A percentile compares a stretch with the other conserved stretches of the same genome.
Evolutionary conservation across 2,888 invertebrate genomes (phyloP).

Genomic region (Megaustenia siamemsis): DNA sequence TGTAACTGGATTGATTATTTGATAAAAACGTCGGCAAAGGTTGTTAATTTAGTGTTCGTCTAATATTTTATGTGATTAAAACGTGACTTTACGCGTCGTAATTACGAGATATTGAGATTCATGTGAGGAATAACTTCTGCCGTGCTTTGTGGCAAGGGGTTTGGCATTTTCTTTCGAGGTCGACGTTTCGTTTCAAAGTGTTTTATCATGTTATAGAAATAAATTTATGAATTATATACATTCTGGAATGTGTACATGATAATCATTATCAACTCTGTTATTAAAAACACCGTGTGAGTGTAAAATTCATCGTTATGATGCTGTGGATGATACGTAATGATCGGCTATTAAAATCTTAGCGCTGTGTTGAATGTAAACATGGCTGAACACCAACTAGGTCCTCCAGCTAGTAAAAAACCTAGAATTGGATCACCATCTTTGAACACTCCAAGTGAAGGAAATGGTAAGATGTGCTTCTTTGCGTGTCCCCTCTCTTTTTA

Average conservation of each 20-base stretch:
- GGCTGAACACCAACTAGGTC: conserved; percentile 96
- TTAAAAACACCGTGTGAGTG: conserved; percentile 13
- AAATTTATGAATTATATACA: conserved; percentile 30
- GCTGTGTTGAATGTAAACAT: conserved; percentile 81
- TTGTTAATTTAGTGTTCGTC: conserved; percentile 50
- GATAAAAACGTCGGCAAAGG: conserved; percentile 56
- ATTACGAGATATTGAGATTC: conserved; percentile 58
- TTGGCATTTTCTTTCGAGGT: conserved; percentile 50
- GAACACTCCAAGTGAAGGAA: conserved; percentile 70
- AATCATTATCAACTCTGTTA: conserved; percentile 30
- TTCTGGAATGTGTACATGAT: conserved; percentile 5
- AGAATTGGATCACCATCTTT: conserved; percentile 84
- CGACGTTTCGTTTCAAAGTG: conserved; percentile 51
- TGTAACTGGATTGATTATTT: conserved; percentile 52
- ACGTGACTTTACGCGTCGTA: conserved; percentile 55
- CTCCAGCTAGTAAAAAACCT: conserved; percentile 97
- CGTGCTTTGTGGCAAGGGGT: conserved; percentile 56
- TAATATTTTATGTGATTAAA: conserved; percentile 50
- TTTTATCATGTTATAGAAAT: conserved; percentile 55
- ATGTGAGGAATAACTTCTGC: conserved; percentile 38
- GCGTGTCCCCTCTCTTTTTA: no score
- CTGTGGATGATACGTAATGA: conserved; percentile 39
- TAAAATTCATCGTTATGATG: conserved; percentile 37
- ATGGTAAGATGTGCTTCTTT: conserved; percentile 66
- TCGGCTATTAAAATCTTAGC: conserved; percentile 52